Evolutionary conservation across 2,113 vertebrate species (phyloP), one percentile per base, ranked within the genome.

Genomic region (Scortum barcoo): DNA sequence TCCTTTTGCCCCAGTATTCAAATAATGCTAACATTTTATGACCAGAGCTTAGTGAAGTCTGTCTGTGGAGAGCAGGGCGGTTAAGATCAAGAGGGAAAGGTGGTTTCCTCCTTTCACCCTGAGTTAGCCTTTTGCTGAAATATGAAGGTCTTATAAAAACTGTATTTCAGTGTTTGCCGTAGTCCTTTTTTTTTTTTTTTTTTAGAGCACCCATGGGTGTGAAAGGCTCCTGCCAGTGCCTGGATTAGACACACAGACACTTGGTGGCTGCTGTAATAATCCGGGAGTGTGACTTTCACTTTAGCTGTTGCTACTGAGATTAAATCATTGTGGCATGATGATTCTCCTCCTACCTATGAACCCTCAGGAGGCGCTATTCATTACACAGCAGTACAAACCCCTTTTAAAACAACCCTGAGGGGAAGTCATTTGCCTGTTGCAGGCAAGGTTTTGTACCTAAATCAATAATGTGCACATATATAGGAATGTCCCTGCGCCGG

Each of bases 1-100:
- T 85, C 75, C 63, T 77, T 85, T 87, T 90, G 78, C 74, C 85
- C 83, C 88, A 86, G 50, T 86, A 89, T 90, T 88, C 75, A 90
- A 85, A 89, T 81, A 88, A 73, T 82, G 48, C 65, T 72, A 77
- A 87, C 56, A 30, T 80, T 57, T 86, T 83, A 78, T 76, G 71
- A 84, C 72, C 71, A n/a, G 57, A 75, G 48, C 73, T 62, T 72
- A 53, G 80, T 77, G 58, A 78, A 67, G 53, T 56, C 33, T 33
- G 51, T 69, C 60, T n/a, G 13, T n/a, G 46, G 33, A 76, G 78
- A 72, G 17, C 54, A 61, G 19, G 7, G 6, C 57, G 67, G 38
- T 67, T 62, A 84, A 50, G 51, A 66, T 48, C 28, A 72, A 56
- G 54, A 81, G 57, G 33, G 40, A 51, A 81, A 48, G 10, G 63